phyloP scores from a whole-genome alignment of 2,888 invertebrate species.

The Drosophila cognata region DNA sequence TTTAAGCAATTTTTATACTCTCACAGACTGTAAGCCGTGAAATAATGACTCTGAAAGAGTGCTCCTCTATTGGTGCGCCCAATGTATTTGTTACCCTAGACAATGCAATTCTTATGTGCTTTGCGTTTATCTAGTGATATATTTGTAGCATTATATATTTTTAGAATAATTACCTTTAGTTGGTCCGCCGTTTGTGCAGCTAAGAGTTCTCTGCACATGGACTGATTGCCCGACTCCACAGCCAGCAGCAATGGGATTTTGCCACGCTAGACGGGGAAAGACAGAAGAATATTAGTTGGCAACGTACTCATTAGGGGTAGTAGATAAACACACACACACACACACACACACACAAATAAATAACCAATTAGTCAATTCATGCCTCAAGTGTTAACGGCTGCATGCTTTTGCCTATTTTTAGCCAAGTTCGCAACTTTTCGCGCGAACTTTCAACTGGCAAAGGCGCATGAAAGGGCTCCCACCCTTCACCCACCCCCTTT shows the following conservation, averaged over 20 bases:
- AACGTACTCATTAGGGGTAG: conserved; percentile 41
- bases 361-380: conserved; percentile 75
- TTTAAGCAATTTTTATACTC: not conserved
- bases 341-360: conserved; percentile 58
- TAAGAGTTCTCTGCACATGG: conserved; percentile 96
- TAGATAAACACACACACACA: conserved; percentile 22
- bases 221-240: conserved; percentile 97
- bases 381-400: conserved; percentile 78
- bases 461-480: conserved; percentile 50
- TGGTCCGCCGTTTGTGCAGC: conserved; percentile 95
- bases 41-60: not conserved
- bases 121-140: conserved; percentile 16
- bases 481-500: not conserved
- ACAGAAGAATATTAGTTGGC: conserved; percentile 10
- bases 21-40: not conserved
- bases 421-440: conserved; percentile 79
- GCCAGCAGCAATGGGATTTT: conserved; percentile 97
- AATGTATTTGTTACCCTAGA: not conserved
- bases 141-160: not conserved
- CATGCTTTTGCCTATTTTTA: conserved; percentile 71
- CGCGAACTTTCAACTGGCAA: conserved; percentile 76
- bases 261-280: conserved; percentile 89
- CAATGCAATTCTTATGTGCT: not conserved
- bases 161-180: conserved; percentile 87
- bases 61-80: not conserved